phyloP scores from a whole-genome alignment of 2,888 invertebrate species.

The Lomographa bimaculata region DNA sequence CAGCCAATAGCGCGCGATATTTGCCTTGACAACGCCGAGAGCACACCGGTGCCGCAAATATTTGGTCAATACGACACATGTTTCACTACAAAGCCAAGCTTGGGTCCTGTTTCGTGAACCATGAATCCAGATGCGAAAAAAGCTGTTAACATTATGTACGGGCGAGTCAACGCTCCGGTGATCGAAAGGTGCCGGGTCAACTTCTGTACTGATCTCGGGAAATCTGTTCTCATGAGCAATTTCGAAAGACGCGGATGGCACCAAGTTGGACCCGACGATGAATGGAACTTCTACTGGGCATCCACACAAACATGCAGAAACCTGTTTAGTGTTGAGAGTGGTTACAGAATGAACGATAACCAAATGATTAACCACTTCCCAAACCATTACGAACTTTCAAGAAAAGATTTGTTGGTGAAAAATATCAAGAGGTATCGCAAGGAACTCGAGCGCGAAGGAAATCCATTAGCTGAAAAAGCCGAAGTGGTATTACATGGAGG shows the following conservation, averaged over 20 bases:
- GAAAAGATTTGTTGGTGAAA: constrained; percentile 98
- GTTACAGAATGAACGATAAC: constrained; percentile 87
- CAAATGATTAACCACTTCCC: constrained; percentile 98
- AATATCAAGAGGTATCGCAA: constrained; percentile 97
- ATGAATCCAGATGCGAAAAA: constrained; percentile 67
- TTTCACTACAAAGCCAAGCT: constrained; percentile 29
- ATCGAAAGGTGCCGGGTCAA: constrained; percentile 76
- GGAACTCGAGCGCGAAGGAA: constrained; percentile 96
- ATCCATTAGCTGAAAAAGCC: constrained; percentile 90
- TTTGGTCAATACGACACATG: constrained; percentile 50
- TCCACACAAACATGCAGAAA: constrained; percentile 94
- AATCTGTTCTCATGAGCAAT: constrained; percentile 60
- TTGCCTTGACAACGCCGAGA: constrained; percentile 57
- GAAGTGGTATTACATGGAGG: constrained; percentile 80
- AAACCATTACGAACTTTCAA: constrained; percentile 96
- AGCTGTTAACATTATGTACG: constrained; percentile 68
- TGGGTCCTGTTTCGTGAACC: constrained; percentile 20
- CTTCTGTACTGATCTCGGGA: constrained; percentile 61
- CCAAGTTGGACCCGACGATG: constrained; percentile 93
- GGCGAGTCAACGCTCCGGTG: constrained; percentile 64
- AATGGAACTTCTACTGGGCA: constrained; percentile 99
- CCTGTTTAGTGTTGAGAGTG: constrained; percentile 86
- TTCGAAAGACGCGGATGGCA: constrained; percentile 85
- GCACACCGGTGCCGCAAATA: constrained; percentile 53
- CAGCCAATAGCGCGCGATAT: constrained; percentile 54